Percentiles rank a stretch among this genome's conserved stretches.
These are phyloP conservation scores for Neotoma lepida DNA, from an alignment of 2,113 vertebrate species.

Conservation along the genomic window DNA sequence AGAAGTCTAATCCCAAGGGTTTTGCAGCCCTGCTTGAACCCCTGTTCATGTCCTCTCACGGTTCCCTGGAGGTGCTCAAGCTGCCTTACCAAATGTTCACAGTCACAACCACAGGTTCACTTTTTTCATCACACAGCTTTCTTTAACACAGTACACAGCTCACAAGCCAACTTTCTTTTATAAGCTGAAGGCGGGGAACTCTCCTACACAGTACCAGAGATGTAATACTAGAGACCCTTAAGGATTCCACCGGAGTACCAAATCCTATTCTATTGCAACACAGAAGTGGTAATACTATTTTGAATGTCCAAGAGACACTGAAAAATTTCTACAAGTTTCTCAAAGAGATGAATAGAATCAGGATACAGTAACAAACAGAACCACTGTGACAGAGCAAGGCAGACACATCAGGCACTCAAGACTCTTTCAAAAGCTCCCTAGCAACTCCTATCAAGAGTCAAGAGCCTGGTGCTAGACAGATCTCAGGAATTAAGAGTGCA, in stretches of 20 bases:
- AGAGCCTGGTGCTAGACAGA: neutral
- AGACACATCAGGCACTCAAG: neutral
- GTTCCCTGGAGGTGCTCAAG: neutral
- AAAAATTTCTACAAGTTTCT: no score
- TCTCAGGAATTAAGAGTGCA: neutral
- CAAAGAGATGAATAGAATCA: neutral
- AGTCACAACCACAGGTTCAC: neutral
- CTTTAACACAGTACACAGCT: neutral
- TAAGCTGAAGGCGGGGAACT: neutral
- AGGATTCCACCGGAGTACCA: neutral
- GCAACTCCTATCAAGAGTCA: neutral
- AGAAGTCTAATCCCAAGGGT: neutral
- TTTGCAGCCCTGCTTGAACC: neutral
- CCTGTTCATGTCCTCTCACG: no score
- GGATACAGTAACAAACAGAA: neutral
- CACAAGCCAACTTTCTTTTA: neutral
- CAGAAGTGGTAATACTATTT: neutral
- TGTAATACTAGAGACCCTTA: neutral
- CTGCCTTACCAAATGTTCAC: neutral
- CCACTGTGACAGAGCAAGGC: neutral
- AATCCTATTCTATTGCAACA: neutral
- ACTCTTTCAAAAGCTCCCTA: neutral
- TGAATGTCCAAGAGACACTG: neutral
- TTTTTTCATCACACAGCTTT: neutral
- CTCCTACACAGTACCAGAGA: neutral